A percentile compares a stretch with the other conserved stretches of the same genome.
These are phyloP conservation scores for Emys orbicularis DNA, from an alignment of 2,797 vertebrate genomes.

Conservation along the genomic window DNA sequence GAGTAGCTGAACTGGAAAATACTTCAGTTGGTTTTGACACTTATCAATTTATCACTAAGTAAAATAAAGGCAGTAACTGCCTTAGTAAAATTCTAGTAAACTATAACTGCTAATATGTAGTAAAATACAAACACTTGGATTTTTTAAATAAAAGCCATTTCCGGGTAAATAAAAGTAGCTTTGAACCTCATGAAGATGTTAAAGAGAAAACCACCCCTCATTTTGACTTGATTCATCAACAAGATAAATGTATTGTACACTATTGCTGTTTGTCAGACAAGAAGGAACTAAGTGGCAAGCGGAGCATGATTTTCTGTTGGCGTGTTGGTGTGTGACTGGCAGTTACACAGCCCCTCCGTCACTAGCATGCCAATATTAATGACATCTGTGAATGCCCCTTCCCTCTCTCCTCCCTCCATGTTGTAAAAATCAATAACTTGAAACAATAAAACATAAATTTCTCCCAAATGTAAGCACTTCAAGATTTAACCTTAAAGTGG, in stretches of 20 bases:
- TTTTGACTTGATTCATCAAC: background rate
- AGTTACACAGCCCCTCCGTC: background rate
- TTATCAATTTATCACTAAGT: background rate
- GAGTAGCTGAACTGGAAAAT: background rate
- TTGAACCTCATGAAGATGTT: background rate
- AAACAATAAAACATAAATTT: background rate
- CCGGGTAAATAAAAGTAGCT: conserved; percentile 2
- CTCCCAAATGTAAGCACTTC: background rate
- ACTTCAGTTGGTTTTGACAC: background rate
- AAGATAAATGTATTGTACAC: background rate
- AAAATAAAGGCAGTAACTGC: background rate
- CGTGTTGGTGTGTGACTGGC: background rate
- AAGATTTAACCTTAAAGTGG: background rate
- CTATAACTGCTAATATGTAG: no score
- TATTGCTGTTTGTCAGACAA: background rate
- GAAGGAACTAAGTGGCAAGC: background rate
- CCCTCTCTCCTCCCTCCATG: background rate
- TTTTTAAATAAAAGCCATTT: background rate
- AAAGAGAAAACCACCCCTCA: background rate
- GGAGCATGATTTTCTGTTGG: background rate
- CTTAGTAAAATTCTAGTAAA: background rate
- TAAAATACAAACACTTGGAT: no score
- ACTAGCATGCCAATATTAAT: background rate
- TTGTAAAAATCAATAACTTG: background rate
- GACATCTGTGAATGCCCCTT: background rate